Evolutionary conservation across 2,113 vertebrate genomes (phyloP).

Genomic region (Catharus fuscescens): DNA sequence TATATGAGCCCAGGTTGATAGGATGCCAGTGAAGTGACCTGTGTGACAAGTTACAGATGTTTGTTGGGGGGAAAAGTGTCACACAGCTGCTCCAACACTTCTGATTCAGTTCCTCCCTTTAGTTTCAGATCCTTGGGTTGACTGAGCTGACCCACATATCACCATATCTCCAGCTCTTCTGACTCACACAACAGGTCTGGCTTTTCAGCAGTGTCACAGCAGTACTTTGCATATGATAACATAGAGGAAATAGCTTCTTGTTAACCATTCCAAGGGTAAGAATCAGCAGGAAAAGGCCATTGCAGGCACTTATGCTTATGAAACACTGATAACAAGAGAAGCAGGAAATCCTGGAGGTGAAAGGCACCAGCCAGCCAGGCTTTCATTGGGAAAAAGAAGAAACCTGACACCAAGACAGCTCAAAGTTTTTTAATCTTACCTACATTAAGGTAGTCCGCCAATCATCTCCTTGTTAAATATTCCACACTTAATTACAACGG

Average conservation of each 20-base stretch:
- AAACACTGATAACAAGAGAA: neutral
- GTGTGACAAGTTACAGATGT: neutral
- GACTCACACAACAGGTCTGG: neutral
- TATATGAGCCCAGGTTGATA: neutral
- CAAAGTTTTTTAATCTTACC: neutral
- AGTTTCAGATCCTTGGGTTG: neutral
- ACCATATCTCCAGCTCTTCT: neutral
- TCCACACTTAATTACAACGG: neutral
- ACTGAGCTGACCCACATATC: neutral
- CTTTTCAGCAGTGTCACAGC: neutral
- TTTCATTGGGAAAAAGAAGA: fast-evolving
- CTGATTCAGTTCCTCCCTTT: neutral
- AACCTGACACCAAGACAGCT: neutral
- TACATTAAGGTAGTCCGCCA: neutral
- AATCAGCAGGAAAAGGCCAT: neutral
- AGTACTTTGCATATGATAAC: neutral
- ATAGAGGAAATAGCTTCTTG: fast-evolving
- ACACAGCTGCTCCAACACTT: neutral
- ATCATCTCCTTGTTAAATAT: neutral
- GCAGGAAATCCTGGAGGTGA: neutral
- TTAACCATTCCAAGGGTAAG: neutral
- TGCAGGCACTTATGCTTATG: neutral
- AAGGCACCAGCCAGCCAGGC: neutral
- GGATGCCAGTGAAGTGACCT: neutral
- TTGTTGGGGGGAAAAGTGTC: too few species aligned